A percentile compares a stretch with the other conserved stretches of the same genome.
Conservation (phyloP, 2,113 vertebrate genomes). For the Eonycteris spelaea region DNA sequence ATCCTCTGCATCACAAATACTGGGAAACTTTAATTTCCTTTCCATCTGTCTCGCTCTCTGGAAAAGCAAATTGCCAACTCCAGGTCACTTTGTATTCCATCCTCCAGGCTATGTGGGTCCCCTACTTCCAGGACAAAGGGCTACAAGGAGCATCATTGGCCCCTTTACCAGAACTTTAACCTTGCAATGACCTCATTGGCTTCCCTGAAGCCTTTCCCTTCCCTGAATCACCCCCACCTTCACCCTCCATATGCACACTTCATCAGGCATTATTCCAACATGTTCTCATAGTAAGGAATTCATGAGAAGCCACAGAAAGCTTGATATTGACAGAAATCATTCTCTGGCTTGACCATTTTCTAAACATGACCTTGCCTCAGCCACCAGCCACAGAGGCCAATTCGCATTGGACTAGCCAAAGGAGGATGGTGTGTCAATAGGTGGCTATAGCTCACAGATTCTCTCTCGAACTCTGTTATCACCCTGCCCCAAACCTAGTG, state of each 20-base stretch:
- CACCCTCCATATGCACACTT: accelerated
- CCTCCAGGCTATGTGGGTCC: not conserved
- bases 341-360: not conserved
- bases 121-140: not conserved
- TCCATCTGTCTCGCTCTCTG: not conserved
- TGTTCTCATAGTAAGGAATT: not conserved
- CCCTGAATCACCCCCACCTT: not conserved
- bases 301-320: not conserved
- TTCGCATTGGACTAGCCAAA: not conserved
- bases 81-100: not conserved
- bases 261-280: not conserved
- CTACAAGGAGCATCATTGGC: not conserved
- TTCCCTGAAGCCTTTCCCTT: not conserved
- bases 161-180: not conserved
- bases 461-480: not conserved
- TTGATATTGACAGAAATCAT: not conserved
- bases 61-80: not conserved
- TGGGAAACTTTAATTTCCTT: not conserved
- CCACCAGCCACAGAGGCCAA: not conserved
- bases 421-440: not conserved
- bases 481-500: not conserved
- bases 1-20: not conserved
- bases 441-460: not conserved
- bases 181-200: not conserved
- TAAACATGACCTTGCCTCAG: not conserved